Evolutionary conservation across 2,113 vertebrate species (phyloP), one percentile per base, ranked within the genome.

Genomic region (Antechinus flavipes): DNA sequence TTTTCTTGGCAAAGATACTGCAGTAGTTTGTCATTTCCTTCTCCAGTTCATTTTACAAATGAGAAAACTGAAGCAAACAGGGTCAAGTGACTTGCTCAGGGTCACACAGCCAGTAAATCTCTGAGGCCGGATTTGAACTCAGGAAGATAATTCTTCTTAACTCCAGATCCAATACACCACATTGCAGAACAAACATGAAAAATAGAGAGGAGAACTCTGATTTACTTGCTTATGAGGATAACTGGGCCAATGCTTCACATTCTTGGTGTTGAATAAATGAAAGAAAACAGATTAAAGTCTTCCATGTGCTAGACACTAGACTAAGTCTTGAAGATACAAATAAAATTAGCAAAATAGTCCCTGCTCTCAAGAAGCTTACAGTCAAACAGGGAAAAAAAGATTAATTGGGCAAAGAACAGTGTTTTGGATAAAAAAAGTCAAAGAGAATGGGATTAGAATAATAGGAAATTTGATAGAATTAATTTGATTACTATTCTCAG

Each of bases 201-300:
- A 89, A n/a, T 5, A 90, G 90, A 55, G 27, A 26, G 24, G 46
- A 55, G 12, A 24, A 54, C 9, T 7, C 6, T 53, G 61, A 30
- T 89, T 96, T 42, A 11, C 3, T 35, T 0, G 16, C 42, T 94
- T 91, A 35, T 94, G 54, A 53, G n/a, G 92, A 52, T 93, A 61
- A 90, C 47, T 95, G 92, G 61, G 49, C 68, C 49, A 10, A 42
- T 92, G 27, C 52, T 95, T 97, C 91, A 89, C 91, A 3, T n/a
- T 46, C 2, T 8, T 11, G 46, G 23, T 27, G 54, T 76, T 90
- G 68, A 84, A 23, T 84, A 19, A 42, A 84, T 84, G 68, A 84
- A 42, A 42, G 68, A 84, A 84, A 84, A 84, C 68, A 84, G 2
- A 23, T 42, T 84, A 22, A 84, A 26, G 68, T 2, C 7, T 84